Percentiles rank a stretch among this genome's conserved stretches.
These are phyloP conservation scores for Adelosebastes latens DNA, from an alignment of 2,797 vertebrate species.

Conservation along the genomic window DNA sequence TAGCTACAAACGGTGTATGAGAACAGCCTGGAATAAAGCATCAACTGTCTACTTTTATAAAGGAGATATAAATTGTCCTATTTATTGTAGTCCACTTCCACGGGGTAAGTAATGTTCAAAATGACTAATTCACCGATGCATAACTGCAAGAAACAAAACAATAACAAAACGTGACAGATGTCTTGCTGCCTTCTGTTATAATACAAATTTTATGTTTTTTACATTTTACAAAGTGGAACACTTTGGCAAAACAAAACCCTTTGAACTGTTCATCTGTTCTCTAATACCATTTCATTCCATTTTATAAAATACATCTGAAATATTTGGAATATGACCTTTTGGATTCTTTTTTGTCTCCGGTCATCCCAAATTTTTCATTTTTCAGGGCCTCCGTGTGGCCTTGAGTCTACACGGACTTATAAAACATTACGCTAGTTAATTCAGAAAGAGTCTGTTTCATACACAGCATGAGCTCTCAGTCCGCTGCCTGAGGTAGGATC, in stretches of 20 bases:
- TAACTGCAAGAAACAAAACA: not conserved
- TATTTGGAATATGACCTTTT: not conserved
- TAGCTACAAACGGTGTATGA: too few species aligned
- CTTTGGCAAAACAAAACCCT: constrained; percentile 14
- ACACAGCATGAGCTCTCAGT: constrained; percentile 22
- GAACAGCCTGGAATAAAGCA: not conserved
- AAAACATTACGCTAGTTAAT: constrained; percentile 11
- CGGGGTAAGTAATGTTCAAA: not conserved
- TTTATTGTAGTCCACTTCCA: not conserved
- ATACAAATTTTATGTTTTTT: not conserved
- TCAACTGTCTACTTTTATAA: not conserved
- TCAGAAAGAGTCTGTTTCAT: constrained; percentile 13
- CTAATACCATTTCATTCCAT: not conserved
- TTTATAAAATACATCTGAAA: not conserved
- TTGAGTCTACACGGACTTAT: not conserved
- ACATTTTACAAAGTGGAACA: not conserved
- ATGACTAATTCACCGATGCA: constrained; percentile 3
- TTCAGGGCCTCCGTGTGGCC: not conserved
- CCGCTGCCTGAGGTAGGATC: constrained; percentile 24
- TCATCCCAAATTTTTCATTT: not conserved
- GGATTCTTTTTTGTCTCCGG: not conserved
- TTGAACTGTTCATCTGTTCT: not conserved
- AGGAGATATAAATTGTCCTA: not conserved
- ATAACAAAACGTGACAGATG: not conserved
- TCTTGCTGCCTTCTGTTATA: not conserved